Conservation (phyloP, 2,113 vertebrate genomes). For the Phoenicopterus ruber region DNA sequence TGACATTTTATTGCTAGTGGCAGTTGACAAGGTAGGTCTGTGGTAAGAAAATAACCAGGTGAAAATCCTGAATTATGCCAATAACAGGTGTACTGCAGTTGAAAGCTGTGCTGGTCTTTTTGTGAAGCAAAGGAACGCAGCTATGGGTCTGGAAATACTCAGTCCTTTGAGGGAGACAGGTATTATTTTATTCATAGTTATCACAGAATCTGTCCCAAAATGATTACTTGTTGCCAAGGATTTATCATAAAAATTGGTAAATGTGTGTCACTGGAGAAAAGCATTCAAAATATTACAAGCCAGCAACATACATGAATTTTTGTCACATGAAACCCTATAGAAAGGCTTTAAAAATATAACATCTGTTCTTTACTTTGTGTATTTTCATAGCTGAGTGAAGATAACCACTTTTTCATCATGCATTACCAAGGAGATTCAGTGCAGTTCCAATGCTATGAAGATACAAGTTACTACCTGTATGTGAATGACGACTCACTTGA, state of each 20-base stretch:
- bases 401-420: constrained; percentile 63
- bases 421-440: constrained; percentile 55
- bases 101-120: background rate
- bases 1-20: background rate
- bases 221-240: background rate
- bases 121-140: background rate
- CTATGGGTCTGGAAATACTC: background rate
- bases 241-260: background rate
- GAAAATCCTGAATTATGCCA: background rate
- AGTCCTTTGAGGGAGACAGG: background rate
- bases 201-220: background rate
- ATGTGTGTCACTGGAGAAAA: background rate
- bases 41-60: background rate
- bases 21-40: background rate
- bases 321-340: background rate
- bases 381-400: constrained; percentile 44
- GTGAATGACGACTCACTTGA: constrained; percentile 40
- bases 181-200: background rate
- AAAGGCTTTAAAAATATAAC: background rate
- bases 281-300: background rate
- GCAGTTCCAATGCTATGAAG: constrained; percentile 54
- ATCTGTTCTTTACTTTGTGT: background rate
- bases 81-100: background rate
- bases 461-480: constrained; percentile 19
- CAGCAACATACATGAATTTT: background rate